Evolutionary conservation across 64 coral and sea anemone species (phyloP).

Genomic region (Pocillopora verrucosa): DNA sequence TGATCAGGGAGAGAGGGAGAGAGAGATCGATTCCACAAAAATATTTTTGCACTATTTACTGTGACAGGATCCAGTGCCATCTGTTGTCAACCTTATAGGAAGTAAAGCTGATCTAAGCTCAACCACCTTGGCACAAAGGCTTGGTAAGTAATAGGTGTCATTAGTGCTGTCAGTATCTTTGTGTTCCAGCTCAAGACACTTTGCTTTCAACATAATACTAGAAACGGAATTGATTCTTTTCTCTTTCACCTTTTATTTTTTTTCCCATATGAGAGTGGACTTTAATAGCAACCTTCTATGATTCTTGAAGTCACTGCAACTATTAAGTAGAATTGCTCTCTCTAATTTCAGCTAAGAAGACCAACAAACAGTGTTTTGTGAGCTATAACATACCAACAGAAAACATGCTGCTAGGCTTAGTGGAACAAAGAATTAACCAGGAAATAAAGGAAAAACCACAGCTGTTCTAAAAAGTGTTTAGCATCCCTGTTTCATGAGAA

Average conservation of each 20-base stretch:
- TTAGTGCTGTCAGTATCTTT: background rate
- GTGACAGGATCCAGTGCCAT: conserved; percentile 68
- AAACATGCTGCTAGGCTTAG: conserved; percentile 46
- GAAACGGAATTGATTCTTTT: no score
- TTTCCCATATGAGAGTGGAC: no score
- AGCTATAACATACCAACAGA: conserved; percentile 71
- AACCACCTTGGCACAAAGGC: conserved; percentile 75
- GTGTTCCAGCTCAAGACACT: no score
- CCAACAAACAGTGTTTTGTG: conserved; percentile 94
- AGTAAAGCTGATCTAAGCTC: conserved; percentile 59
- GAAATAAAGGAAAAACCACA: conserved; percentile 74
- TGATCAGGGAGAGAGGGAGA: background rate
- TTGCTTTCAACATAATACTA: no score
- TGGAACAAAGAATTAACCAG: conserved; percentile 75
- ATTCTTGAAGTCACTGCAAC: background rate
- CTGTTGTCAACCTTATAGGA: conserved; percentile 75
- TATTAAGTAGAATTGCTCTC: conserved; percentile 22
- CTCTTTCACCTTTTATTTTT: no score
- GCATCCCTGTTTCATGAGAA: background rate
- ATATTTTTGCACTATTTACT: background rate
- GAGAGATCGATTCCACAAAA: background rate
- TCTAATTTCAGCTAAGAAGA: conserved; percentile 72
- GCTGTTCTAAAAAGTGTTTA: conserved; percentile 52
- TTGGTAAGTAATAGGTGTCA: conserved; percentile 53
- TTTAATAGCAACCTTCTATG: background rate